phyloP scores from a whole-genome alignment of 2,888 invertebrate genomes.

The Furcula furcula region DNA sequence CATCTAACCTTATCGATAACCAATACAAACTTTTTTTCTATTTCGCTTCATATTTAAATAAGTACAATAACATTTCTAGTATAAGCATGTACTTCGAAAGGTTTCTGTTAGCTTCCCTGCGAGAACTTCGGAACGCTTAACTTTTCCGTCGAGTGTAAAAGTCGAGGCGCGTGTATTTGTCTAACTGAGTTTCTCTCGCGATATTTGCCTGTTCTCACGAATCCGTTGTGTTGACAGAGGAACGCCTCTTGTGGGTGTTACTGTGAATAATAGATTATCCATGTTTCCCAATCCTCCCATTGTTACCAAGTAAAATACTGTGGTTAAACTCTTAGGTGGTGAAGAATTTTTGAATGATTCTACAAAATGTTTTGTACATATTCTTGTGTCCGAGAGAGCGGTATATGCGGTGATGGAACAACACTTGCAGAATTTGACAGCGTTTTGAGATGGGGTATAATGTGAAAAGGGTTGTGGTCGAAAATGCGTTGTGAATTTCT shows the following conservation, averaged over 20 bases:
- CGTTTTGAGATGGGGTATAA: background rate
- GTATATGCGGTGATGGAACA: background rate
- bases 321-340: conserved; percentile 30
- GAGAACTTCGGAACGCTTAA: conserved; percentile 11
- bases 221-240: conserved; percentile 9
- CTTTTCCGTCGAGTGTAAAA: conserved; percentile 36
- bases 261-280: conserved; percentile 38
- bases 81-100: no score
- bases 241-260: conserved; percentile 31
- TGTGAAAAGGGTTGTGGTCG: background rate
- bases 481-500: conserved; percentile 1
- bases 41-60: no score
- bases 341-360: conserved; percentile 28
- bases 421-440: conserved; percentile 1
- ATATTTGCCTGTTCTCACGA: conserved; percentile 54
- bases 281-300: conserved; percentile 29
- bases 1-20: no score
- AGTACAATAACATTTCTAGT: no score
- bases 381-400: background rate
- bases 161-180: conserved; percentile 51
- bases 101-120: background rate
- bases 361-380: background rate
- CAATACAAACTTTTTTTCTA: no score
- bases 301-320: conserved; percentile 36
- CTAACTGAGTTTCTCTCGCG: conserved; percentile 41